Base-by-base conservation (phyloP, 2,797 vertebrate genomes). In the Scolopax bukidnonensis region DNA sequence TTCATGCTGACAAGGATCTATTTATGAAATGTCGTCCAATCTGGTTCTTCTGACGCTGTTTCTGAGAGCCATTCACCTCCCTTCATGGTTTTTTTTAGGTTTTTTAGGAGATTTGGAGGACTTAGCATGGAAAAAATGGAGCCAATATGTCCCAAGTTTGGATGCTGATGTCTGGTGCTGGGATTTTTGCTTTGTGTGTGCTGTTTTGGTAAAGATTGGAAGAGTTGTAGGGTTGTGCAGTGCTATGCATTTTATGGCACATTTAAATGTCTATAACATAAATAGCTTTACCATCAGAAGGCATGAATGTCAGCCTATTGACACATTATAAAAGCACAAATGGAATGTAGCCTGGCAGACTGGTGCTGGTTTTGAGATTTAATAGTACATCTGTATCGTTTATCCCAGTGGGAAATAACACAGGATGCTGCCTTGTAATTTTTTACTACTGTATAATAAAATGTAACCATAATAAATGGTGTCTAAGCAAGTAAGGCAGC, bases 361-460 rank as follows among this genome's bases (percentile, higher is more conserved):
- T 85, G 69, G 90, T 91, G 73, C 89, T 84, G 87, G 69, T 73
- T 73, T 90, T 89, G 91, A 92, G 89, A 88, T 97, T 96, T 97
- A 97, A 97, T 96, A 92, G 87, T 95, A 84, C 89, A 95, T 97
- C 95, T 97, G 89, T 96, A 96, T 96, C 96, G 84, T 97, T 97
- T 97, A 97, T 97, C 96, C 93, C 91, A 94, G 92, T 90, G 93
- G 95, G 93, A 97, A 98, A 97, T 96, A 97, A 82, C 94, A 93
- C 93, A 96, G 93, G 95, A 97, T 97, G 96, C 96, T 84, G 80
- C 93, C 96, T 97, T 98, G 91, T 97, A 97, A 97, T 97, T 96
- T 97, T 97, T 97, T 97, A 98, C 94, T 98, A 87, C 89, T 95
- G 33, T 91, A 70, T 98, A 97, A 97, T 98, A 98, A 98, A 97